Percentiles rank a stretch among this genome's conserved stretches.
These are phyloP conservation scores for Cercocebus atys DNA, from an alignment of 2,113 vertebrate genomes.

Conservation along the genomic window DNA sequence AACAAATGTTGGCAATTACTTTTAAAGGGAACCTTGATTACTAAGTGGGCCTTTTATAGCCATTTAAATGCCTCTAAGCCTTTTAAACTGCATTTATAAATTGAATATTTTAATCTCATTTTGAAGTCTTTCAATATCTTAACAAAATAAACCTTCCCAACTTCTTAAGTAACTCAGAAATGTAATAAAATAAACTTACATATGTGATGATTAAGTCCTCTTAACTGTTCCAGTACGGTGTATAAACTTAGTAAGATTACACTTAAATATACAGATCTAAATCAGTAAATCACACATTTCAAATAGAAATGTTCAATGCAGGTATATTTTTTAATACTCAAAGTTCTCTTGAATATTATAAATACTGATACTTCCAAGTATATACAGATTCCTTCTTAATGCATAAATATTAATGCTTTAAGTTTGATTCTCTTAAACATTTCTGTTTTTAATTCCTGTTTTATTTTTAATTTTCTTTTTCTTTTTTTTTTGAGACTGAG, in stretches of 20 bases:
- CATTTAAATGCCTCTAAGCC: background rate
- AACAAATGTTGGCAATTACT: conserved; percentile 18
- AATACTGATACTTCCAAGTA: background rate
- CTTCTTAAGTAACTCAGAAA: conserved; percentile 51
- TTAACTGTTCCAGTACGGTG: background rate
- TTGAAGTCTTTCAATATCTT: conserved; percentile 37
- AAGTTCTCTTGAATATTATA: background rate
- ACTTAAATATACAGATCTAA: conserved; percentile 35
- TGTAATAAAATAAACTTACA: conserved; percentile 60
- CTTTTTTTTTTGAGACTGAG: too few relatives aligned
- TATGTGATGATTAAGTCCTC: conserved; percentile 15
- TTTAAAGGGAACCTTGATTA: background rate
- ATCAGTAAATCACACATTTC: conserved; percentile 28
- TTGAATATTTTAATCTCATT: conserved; percentile 45
- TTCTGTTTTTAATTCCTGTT: conserved; percentile 43
- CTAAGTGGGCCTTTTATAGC: background rate
- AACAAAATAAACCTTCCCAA: conserved; percentile 51
- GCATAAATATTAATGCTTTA: background rate
- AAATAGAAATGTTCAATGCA: background rate
- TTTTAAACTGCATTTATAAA: conserved; percentile 33
- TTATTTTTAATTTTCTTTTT: too few relatives aligned
- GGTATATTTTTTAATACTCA: conserved; percentile 30
- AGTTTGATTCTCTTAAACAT: background rate
- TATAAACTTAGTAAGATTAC: conserved; percentile 44
- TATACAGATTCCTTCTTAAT: background rate